Base-by-base conservation (phyloP, 2,797 vertebrate genomes). In the Valencia hispanica region DNA sequence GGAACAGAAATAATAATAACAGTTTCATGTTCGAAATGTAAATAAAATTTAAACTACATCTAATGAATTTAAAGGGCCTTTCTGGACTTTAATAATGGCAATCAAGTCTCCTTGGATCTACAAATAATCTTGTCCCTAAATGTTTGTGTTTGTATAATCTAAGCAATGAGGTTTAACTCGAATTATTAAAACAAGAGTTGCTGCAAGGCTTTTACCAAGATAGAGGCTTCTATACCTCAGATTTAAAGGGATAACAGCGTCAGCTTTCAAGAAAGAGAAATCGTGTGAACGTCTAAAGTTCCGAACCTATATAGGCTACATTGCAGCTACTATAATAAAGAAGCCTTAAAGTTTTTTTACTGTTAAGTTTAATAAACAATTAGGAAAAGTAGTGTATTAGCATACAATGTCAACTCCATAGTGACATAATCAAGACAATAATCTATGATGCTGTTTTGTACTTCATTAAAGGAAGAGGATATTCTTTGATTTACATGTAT, bases 131-230 rank as follows among this genome's bases (percentile, higher is more conserved):
- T 72, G 59, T 45, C n/a, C 7, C 20, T 30, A 32, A 14, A 55
- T 34, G 48, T 65, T 22, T 25, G 55, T 45, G 25, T 59, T 59
- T 45, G 71, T 39, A 8, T 41, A 34, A 30, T 55, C 32, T 59
- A 36, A 72, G 59, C 53, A 73, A 59, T 61, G 39, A 63, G 4
- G 7, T 14, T 47, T 11, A 14, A 47, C 12, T 17, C 15, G 3
- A 47, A 47, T 47, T 47, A 47, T 47, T 47, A 14, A 47, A 47
- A 47, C 15, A 47, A 53, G 0, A 71, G 20, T 34, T 59, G 36
- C 71, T 73, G 39, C 53, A 2, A 43, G 39, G 39, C 53, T 59
- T 73, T 73, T 73, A 10, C 15, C 43, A 51, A 66, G 50, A 50
- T 15, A 8, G 34, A 25, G 50, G 47, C n/a, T 70, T 70, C 32